phyloP scores from a whole-genome alignment of 2,113 vertebrate genomes.

The Gallinago jamesoni region DNA sequence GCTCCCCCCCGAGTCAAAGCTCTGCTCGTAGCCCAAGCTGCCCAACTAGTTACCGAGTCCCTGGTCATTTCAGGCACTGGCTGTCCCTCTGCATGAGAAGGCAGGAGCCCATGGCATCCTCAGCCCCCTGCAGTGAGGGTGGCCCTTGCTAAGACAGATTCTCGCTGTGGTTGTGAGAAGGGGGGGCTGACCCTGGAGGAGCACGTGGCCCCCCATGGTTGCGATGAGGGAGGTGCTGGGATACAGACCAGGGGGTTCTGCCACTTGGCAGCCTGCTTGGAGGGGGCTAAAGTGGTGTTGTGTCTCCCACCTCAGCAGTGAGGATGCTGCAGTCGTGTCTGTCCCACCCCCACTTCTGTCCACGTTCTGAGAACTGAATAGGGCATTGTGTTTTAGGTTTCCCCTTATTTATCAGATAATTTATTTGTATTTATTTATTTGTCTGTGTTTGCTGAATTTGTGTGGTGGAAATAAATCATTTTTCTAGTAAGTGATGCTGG shows the following conservation, averaged over 20 bases:
- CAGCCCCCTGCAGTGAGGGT: background rate
- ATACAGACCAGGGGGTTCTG: background rate
- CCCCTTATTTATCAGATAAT: background rate
- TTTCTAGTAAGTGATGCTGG: constrained; percentile 32
- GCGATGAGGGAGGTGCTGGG: background rate
- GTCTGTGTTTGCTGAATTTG: background rate
- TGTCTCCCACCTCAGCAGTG: background rate
- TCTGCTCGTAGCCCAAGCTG: background rate
- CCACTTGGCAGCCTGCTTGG: background rate
- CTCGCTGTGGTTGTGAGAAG: background rate
- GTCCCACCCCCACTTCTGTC: background rate
- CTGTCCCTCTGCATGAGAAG: background rate
- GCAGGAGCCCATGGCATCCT: background rate
- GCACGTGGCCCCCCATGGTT: background rate
- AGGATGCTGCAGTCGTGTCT: background rate
- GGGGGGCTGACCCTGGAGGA: background rate
- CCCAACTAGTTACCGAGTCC: background rate
- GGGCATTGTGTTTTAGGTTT: background rate
- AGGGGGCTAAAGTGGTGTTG: background rate
- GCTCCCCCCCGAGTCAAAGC: background rate
- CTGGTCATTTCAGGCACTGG: background rate
- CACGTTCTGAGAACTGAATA: background rate
- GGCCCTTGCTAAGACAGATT: background rate
- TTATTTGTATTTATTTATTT: constrained; percentile 42
- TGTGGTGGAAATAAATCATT: constrained; percentile 64